Base-by-base conservation (phyloP, 2,113 vertebrate species). In the Coregonus clupeaformis region DNA sequence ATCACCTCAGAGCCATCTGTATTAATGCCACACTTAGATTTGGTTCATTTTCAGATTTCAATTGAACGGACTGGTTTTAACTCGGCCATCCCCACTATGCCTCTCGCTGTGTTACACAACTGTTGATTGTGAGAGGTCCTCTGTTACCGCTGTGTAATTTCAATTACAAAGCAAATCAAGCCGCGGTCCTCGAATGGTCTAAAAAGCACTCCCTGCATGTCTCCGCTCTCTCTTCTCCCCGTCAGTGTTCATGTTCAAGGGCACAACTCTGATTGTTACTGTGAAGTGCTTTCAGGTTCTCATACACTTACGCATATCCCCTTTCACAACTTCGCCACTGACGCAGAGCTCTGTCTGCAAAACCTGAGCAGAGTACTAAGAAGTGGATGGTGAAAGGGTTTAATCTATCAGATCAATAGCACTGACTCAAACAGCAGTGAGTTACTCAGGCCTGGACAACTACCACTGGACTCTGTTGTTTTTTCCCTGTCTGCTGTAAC, bases 201-300 rank as follows among this genome's bases (percentile, higher is more conserved):
- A 36, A 36, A 29, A 64, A 64, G 22, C 9, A 14, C 62, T 65
- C n/a, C 25, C 13, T 60, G n/a, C 57, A 60, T 60, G 5, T 11
- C 60, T 25, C 22, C 7, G n/a, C 20, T 25, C 60, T 29, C n/a
- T 5, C 25, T 65, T 29, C 63, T 65, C n/a, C 9, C 24, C 11
- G 63, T 5, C 14, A 6, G 22, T 29, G 22, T 24, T 64, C 62
- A 3, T 64, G 62, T 11, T 74, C 77, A 82, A 85, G 75, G 84
- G 69, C 63, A 29, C 62, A 30, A 47, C 71, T 47, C 36, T 77
- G 62, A 27, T 29, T 64, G 62, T 52, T 57, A 67, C 67, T 71
- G 27, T 52, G 42, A 79, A 81, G 72, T 74, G 75, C 71, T 75
- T 70, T 80, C 68, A 69, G 52, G 59, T 68, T 70, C 74, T 69